Conservation (phyloP, 2,888 invertebrate species). For the Myathropa florea region DNA sequence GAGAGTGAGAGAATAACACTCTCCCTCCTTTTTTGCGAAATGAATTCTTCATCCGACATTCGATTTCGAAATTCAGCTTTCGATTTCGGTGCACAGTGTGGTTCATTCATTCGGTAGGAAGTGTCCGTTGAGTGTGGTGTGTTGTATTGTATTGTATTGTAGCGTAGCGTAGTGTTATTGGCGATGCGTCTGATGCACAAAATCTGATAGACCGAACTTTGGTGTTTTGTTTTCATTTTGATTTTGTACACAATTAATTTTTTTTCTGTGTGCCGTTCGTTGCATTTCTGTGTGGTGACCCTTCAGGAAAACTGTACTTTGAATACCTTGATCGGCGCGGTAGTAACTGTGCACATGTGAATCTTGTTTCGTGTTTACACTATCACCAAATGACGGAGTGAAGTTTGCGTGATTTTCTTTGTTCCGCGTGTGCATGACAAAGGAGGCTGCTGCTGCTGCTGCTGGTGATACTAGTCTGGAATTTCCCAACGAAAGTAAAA, state of each 20-base stretch:
- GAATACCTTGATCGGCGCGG: slow-evolving; percentile 2
- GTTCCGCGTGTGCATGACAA: slow-evolving; percentile 62
- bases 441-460: slow-evolving; percentile 15
- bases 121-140: slow-evolving; percentile 20
- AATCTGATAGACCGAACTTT: slow-evolving; percentile 4
- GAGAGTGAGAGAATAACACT: background rate
- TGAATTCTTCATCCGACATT: slow-evolving; percentile 13
- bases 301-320: slow-evolving; percentile 53
- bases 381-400: background rate
- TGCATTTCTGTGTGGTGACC: slow-evolving; percentile 13
- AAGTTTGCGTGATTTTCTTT: slow-evolving; percentile 59
- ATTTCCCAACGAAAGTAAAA: slow-evolving; percentile 64
- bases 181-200: slow-evolving; percentile 14
- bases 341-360: slow-evolving; percentile 36
- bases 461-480: slow-evolving; percentile 16
- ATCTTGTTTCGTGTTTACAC: slow-evolving; percentile 33
- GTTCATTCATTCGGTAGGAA: slow-evolving; percentile 47
- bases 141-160: too few relatives aligned
- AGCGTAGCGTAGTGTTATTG: background rate
- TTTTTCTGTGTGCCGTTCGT: slow-evolving; percentile 4
- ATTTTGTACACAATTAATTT: background rate
- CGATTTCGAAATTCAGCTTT: slow-evolving; percentile 49
- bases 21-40: slow-evolving; percentile 7
- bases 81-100: slow-evolving; percentile 35
- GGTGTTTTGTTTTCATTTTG: slow-evolving; percentile 17